Evolutionary conservation across 1,140 invertebrate genomes (phyloP).

Genomic region (Procambarus virginalis): DNA sequence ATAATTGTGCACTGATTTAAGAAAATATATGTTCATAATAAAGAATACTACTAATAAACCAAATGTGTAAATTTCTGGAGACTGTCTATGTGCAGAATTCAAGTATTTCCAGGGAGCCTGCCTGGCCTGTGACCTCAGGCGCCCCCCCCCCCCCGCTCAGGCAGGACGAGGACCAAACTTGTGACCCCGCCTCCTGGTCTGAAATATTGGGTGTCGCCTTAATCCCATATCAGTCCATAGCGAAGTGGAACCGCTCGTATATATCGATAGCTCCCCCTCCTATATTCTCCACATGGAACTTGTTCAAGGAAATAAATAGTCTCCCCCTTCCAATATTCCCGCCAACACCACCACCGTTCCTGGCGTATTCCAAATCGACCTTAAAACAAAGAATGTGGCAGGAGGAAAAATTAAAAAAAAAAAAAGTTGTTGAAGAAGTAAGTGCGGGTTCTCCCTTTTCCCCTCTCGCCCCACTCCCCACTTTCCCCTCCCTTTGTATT

Average conservation of each 20-base stretch:
- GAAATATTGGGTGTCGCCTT: constrained; percentile 17
- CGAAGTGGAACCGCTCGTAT: constrained; percentile 42
- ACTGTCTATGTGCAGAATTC: neutral
- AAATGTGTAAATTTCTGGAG: neutral
- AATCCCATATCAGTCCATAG: constrained; percentile 42
- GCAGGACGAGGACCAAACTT: neutral
- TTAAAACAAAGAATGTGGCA: neutral
- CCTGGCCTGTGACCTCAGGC: neutral
- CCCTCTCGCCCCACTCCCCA: neutral
- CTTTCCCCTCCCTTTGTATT: no score
- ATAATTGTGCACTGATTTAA: no score
- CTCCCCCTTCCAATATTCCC: neutral
- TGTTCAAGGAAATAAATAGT: constrained; percentile 5
- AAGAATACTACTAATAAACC: neutral
- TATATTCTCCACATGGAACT: constrained; percentile 15
- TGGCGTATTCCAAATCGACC: neutral
- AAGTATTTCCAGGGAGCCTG: no score
- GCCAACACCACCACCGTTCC: neutral
- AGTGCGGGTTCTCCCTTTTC: neutral
- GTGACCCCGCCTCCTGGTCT: constrained; percentile 4
- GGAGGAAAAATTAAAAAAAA: neutral
- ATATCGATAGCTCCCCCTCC: constrained; percentile 4
- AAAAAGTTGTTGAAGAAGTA: neutral
- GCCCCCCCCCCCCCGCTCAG: neutral
- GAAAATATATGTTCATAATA: no score